These are phyloP conservation scores for Lepilemur septentrionalis DNA, from an alignment of 2,797 vertebrate species.

Conservation along the genomic window DNA sequence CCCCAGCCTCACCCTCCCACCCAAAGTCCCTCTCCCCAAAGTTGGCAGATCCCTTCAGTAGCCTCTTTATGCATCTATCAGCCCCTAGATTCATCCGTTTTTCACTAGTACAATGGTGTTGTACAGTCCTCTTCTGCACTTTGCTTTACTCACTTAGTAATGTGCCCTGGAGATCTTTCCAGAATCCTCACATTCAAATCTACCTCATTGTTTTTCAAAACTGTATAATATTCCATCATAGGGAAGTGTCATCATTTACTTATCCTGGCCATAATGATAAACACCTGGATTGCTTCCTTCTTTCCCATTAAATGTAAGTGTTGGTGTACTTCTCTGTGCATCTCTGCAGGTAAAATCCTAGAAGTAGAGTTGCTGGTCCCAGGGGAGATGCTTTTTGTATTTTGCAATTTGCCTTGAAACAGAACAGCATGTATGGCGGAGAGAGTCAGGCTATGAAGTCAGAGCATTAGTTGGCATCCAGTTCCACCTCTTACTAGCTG, in stretches of 20 bases:
- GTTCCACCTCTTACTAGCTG: not conserved
- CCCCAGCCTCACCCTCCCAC: not conserved
- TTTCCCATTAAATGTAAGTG: not conserved
- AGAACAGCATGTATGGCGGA: not conserved
- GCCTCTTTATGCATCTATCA: not conserved
- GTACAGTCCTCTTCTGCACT: not conserved
- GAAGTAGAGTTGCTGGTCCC: not conserved
- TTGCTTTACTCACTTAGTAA: not conserved
- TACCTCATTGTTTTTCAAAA: not conserved
- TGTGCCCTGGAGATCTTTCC: not conserved
- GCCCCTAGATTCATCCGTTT: not conserved
- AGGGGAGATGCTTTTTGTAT: not conserved
- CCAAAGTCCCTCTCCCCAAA: not conserved
- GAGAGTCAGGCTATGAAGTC: not conserved
- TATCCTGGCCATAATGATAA: not conserved
- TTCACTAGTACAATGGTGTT: not conserved
- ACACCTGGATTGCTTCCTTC: not conserved
- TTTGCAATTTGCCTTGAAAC: not conserved
- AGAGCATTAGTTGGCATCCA: not conserved
- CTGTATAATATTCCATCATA: not conserved
- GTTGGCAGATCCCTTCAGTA: not conserved
- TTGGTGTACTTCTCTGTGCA: not conserved
- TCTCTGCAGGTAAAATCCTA: not conserved
- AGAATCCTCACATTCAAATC: not conserved
- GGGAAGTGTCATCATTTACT: not conserved